Base-by-base conservation (phyloP, 2,113 vertebrate genomes). In the Zosterops japonicus region DNA sequence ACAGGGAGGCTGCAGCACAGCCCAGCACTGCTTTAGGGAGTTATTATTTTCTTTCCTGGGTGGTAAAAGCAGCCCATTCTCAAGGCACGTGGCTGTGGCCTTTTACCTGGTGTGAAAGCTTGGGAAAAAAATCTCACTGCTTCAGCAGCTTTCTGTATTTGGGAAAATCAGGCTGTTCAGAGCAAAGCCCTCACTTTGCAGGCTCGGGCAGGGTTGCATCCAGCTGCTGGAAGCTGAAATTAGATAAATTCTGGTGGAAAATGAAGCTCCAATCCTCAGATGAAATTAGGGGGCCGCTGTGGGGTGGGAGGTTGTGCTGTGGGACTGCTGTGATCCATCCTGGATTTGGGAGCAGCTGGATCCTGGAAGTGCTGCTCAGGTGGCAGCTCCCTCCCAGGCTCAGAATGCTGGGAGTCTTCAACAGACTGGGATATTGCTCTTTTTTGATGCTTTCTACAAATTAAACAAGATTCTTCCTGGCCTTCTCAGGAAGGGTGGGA, bases 281-380 rank as follows among this genome's bases (percentile, higher is more conserved):
- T 81, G 82, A 31, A 81, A 36, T 92, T 36, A 71, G 23, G 29
- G 46, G 71, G 35, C 10, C 0, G 0, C 50, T 70, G 59, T 47
- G 1, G 7, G 63, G 25, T 0, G 0, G 22, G 35, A 35, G 42
- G 53, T 49, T 25, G 0, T 28, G 63, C 36, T 84, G 83, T 8
- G 8, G 59, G 89, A 29, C 50, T 69, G 71, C 59, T 42, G 59
- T 14, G 41, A 15, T 57, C 36, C 6, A 39, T 71, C n/a, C 56
- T 50, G 23, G 6, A 22, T 29, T 61, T 1, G 17, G 86, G 86
- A 90, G 20, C 22, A 33, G 64, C 55, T 19, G 5, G 16, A 46
- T 81, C 53, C 67, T 55, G 90, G 68, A 53, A 29, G 39, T 33
- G 33, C 71, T 67, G 83, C 80, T 90, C 35, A 8, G 21, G 24